Conservation (phyloP, 2,113 vertebrate genomes). For the Telmatochromis brachygnathus region DNA sequence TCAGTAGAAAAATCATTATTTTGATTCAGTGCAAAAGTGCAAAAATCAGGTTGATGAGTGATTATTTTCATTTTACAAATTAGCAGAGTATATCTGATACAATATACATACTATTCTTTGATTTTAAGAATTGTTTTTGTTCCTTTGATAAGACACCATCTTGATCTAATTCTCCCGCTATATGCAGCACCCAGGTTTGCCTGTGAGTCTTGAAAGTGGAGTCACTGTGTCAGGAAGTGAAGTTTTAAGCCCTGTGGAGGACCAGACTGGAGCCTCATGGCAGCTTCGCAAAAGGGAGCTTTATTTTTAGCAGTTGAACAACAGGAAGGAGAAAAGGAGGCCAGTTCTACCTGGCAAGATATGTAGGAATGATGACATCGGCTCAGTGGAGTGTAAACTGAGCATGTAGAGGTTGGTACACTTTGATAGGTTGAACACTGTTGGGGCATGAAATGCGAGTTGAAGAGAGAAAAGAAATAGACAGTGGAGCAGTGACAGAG, state of each 20-base stretch:
- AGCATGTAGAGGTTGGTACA: conserved; percentile 22
- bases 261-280: conserved; percentile 60
- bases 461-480: not conserved
- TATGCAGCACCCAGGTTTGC: not conserved
- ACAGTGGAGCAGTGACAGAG: not conserved
- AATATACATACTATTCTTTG: not conserved
- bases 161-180: not conserved
- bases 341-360: conserved; percentile 75
- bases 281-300: conserved; percentile 51
- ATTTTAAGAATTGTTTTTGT: not conserved
- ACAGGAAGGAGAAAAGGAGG: conserved; percentile 75
- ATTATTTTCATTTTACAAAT: not conserved
- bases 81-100: not conserved
- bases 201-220: conserved; percentile 8
- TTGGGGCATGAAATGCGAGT: not conserved
- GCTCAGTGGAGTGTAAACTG: conserved; percentile 63
- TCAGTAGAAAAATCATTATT: not conserved
- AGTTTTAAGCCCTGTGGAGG: conserved; percentile 63
- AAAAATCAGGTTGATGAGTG: not conserved
- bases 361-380: conserved; percentile 65
- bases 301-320: conserved; percentile 75
- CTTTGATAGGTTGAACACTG: conserved; percentile 34
- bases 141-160: not conserved
- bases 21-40: not conserved
- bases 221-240: conserved; percentile 53